Evolutionary conservation across 2,113 vertebrate species (phyloP).

Genomic region (Indri indri): DNA sequence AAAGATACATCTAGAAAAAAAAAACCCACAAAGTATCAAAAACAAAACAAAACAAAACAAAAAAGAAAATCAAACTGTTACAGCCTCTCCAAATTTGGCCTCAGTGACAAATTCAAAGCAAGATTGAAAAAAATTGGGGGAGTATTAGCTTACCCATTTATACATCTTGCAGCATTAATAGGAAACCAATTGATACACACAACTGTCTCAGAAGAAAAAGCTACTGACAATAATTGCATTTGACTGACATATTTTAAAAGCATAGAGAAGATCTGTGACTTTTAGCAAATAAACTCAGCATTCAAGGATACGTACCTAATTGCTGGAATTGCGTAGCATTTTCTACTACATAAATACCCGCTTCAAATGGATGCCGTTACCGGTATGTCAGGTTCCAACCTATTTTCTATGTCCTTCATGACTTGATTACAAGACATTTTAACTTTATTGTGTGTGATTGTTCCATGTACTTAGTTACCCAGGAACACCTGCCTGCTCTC

Average conservation of each 20-base stretch:
- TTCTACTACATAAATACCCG: not conserved
- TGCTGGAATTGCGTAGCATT: not conserved
- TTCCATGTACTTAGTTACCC: not conserved
- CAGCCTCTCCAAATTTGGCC: not conserved
- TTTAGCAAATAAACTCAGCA: not conserved
- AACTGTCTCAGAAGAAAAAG: conserved; percentile 26
- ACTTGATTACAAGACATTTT: not conserved
- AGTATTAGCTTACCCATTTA: not conserved
- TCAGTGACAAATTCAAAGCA: not conserved
- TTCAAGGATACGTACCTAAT: not conserved
- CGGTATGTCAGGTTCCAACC: not conserved
- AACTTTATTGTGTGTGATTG: not conserved
- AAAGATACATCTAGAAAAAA: not conserved
- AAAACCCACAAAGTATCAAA: not conserved
- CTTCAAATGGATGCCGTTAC: not conserved
- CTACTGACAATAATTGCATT: conserved; percentile 39
- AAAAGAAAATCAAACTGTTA: not conserved
- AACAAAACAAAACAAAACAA: not conserved
- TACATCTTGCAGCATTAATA: not conserved
- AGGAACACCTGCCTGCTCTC: not conserved
- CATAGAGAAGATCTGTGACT: not conserved
- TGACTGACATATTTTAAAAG: conserved; percentile 31
- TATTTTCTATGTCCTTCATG: not conserved
- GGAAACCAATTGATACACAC: not conserved
- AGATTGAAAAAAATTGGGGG: not conserved